Evolutionary conservation across 2,797 vertebrate species (phyloP), one percentile per base, ranked within the genome.

Genomic region (Trachops cirrhosus): DNA sequence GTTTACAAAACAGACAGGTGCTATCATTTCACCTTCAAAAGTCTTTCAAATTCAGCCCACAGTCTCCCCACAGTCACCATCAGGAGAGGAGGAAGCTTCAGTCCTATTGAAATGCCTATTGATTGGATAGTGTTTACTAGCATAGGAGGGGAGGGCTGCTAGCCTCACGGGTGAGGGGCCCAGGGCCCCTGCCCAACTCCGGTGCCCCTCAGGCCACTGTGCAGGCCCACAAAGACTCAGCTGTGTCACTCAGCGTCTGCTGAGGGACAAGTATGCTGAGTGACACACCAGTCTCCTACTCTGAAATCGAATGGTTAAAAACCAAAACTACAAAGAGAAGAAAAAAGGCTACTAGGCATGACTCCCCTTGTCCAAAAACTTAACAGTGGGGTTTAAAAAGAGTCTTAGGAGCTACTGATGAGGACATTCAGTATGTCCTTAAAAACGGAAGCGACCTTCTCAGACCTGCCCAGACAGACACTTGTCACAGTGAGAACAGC

Each of bases 121-220:
- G 24, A 41, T 54, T 24, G 29, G 39, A 29, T 48, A n/a, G 11
- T 41, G 8, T 5, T 34, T 2, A 29, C 70, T 2, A 6, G 15
- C 12, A 34, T 1, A 5, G 37, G 21, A 52, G 39, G 44, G 7
- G 10, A 74, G 9, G 8, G 74, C 9, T 4, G 19, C 16, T n/a
- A 26, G 62, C 26, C 68, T 9, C 2, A 1, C n/a, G n/a, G n/a
- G n/a, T n/a, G n/a, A n/a, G 0, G 4, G 64, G 0, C 1, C 9
- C 9, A n/a, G 29, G 10, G 39, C 57, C 39, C 57, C 57, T 14
- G 78, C 48, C 50, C 7, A 46, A 29, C 8, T 18, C 37, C 29
- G 29, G 21, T 18, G 14, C 14, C 67, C 57, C 3, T 9, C 21
- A 14, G 32, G 86, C 77, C 39, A 48, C 26, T 0, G 1, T 3